Percentiles rank a stretch among this genome's conserved stretches.
Conservation (phyloP, 2,797 vertebrate genomes). For the Malurus leucopterus region DNA sequence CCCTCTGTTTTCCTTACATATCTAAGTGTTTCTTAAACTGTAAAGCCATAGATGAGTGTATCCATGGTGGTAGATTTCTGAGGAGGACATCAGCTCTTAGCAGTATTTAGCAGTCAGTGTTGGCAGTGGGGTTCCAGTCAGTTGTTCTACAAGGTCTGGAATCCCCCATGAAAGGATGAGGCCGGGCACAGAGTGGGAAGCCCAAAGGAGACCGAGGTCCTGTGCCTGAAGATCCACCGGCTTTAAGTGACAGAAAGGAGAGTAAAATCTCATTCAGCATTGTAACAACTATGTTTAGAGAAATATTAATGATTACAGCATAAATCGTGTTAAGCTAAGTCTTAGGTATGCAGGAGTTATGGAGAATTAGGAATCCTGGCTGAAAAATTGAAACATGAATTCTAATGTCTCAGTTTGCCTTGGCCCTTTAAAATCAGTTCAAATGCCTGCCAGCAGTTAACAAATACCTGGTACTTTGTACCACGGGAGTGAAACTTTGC, state of each 20-base stretch:
- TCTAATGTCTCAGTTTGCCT: neutral
- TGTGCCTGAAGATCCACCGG: neutral
- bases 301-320: neutral
- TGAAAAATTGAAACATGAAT: neutral
- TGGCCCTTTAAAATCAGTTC: neutral
- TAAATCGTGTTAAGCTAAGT: neutral
- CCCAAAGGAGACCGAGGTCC: neutral
- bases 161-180: rapidly evolving
- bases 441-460: neutral
- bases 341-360: neutral
- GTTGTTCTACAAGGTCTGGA: neutral
- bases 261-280: neutral
- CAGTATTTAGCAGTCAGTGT: neutral
- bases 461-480: neutral
- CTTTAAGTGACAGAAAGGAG: neutral
- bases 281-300: neutral
- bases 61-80: neutral
- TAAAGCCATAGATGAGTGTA: neutral
- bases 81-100: neutral
- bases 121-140: neutral
- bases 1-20: neutral
- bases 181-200: neutral
- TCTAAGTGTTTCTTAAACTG: neutral
- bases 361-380: neutral
- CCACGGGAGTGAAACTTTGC: neutral